phyloP scores from a whole-genome alignment of 1,140 invertebrate species.

The Aphaenogaster ashmeadi region DNA sequence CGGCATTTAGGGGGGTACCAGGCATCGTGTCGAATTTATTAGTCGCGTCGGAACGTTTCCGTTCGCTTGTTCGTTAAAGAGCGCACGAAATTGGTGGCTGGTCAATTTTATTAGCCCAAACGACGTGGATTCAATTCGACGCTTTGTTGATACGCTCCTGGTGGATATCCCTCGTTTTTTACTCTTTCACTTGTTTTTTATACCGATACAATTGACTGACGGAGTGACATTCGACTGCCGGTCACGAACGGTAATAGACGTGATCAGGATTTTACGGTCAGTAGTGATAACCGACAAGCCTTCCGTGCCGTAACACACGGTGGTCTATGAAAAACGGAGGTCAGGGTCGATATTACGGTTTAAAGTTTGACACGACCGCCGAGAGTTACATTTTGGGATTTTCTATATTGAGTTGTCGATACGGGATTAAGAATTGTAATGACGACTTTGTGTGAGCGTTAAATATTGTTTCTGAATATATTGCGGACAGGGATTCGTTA shows the following conservation, averaged over 20 bases:
- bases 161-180: conserved; percentile 36
- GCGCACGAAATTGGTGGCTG: conserved; percentile 30
- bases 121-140: conserved; percentile 42
- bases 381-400: background rate
- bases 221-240: conserved; percentile 58
- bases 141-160: conserved; percentile 59
- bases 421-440: background rate
- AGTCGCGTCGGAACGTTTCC: conserved; percentile 33
- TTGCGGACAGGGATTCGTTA: background rate
- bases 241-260: conserved; percentile 72
- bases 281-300: conserved; percentile 57
- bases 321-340: conserved; percentile 40
- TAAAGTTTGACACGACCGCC: background rate
- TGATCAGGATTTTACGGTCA: conserved; percentile 66
- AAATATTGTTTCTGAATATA: background rate
- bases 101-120: conserved; percentile 52
- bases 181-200: conserved; percentile 36
- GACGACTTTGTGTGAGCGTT: background rate
- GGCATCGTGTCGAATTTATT: conserved; percentile 43
- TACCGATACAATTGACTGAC: conserved; percentile 66
- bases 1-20: conserved; percentile 16
- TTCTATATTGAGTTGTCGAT: background rate
- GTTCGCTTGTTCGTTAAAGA: conserved; percentile 60
- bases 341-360: conserved; percentile 43
- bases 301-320: background rate